Percentiles rank a stretch among this genome's conserved stretches.
Conservation (phyloP, 2,113 vertebrate genomes). For the Thomomys bottae region DNA sequence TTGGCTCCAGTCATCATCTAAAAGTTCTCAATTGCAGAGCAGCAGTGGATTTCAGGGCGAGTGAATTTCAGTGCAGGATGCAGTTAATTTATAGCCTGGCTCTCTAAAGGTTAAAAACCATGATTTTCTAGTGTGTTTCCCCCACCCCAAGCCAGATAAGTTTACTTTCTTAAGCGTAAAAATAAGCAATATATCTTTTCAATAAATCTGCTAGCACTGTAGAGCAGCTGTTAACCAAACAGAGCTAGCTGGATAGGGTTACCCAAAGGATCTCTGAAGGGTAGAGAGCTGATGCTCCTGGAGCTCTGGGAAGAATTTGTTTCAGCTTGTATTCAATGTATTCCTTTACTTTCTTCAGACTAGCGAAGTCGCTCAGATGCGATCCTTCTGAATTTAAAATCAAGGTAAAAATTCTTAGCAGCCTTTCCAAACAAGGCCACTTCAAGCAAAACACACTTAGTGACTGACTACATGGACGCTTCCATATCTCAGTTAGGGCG, state of each 20-base stretch:
- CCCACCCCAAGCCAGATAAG: conserved; percentile 66
- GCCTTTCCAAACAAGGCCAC: conserved; percentile 72
- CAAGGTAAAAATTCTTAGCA: conserved; percentile 77
- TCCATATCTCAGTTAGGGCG: conserved; percentile 68
- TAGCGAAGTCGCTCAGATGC: conserved; percentile 74
- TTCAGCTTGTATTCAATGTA: conserved; percentile 77
- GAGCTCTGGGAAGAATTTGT: conserved; percentile 80
- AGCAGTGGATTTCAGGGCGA: conserved; percentile 23
- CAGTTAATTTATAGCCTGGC: conserved; percentile 63
- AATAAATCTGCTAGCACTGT: conserved; percentile 86
- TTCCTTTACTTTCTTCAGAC: conserved; percentile 80
- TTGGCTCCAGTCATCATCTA: conserved; percentile 62
- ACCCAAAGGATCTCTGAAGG: conserved; percentile 65
- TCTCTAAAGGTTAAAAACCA: conserved; percentile 71
- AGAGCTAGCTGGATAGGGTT: conserved; percentile 76
- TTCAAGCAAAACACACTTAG: conserved; percentile 76
- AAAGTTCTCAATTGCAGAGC: conserved; percentile 35
- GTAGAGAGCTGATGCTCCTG: conserved; percentile 68
- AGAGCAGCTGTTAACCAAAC: conserved; percentile 84
- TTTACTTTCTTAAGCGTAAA: conserved; percentile 83
- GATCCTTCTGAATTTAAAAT: conserved; percentile 70
- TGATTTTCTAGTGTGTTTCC: conserved; percentile 69
- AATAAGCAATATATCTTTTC: conserved; percentile 85
- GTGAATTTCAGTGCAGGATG: conserved; percentile 39
- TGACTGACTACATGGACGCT: conserved; percentile 66